phyloP scores from a whole-genome alignment of 37 sponge, comb jelly and placozoan genomes.

The Corticium candelabrum region DNA sequence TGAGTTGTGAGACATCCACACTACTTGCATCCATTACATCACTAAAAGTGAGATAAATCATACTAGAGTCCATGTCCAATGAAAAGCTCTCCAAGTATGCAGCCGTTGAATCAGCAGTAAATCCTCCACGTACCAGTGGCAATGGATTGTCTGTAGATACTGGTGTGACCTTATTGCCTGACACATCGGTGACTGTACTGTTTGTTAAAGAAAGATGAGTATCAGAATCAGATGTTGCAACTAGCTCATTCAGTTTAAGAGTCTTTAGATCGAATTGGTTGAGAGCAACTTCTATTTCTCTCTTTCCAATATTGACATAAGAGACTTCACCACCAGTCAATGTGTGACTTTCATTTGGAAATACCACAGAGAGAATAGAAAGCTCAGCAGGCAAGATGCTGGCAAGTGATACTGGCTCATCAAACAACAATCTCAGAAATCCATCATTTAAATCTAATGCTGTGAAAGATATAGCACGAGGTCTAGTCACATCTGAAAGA shows the following conservation, averaged over 20 bases:
- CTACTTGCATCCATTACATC: slow-evolving; percentile 47
- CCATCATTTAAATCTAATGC: slow-evolving; percentile 35
- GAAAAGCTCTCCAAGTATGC: slow-evolving; percentile 11
- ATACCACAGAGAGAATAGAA: not conserved
- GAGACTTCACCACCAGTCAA: slow-evolving; percentile 55
- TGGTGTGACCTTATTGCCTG: slow-evolving; percentile 3
- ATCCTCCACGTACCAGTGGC: not conserved
- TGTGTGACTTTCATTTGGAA: slow-evolving; percentile 16
- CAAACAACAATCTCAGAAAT: slow-evolving; percentile 40
- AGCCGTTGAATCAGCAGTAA: slow-evolving; percentile 9
- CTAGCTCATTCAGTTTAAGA: not conserved
- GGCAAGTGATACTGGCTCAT: slow-evolving; percentile 57
- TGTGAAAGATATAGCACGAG: slow-evolving; percentile 36
- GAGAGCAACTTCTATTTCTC: not conserved
- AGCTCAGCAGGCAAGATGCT: not conserved
- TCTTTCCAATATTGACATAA: slow-evolving; percentile 8
- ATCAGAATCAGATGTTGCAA: slow-evolving; percentile 5
- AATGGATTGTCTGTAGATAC: not conserved
- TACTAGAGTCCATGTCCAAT: slow-evolving; percentile 12
- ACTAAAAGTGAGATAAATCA: slow-evolving; percentile 43
- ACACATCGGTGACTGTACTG: slow-evolving; percentile 48
- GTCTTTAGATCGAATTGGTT: not conserved
- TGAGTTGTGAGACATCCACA: slow-evolving; percentile 21
- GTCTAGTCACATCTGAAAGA: slow-evolving; percentile 39
- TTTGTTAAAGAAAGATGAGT: slow-evolving; percentile 48